These are phyloP conservation scores for Stegodyphus dumicola DNA, from an alignment of 1,140 invertebrate genomes.

Conservation along the genomic window DNA sequence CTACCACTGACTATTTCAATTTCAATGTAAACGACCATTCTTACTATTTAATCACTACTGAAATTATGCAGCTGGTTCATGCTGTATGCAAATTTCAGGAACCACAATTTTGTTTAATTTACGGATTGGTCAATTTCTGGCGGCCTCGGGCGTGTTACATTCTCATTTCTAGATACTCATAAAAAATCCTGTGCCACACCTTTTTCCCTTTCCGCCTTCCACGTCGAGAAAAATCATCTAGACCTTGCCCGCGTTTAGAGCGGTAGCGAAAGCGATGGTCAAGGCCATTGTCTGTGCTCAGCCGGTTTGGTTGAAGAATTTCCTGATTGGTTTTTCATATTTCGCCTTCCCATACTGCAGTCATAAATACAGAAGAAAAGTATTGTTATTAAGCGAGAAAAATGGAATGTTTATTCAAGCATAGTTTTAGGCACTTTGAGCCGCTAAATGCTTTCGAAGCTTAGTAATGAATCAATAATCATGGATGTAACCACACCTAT, in stretches of 20 bases:
- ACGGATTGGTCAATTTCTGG: background rate
- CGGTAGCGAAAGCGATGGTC: slow-evolving; percentile 21
- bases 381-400: too few species aligned
- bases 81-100: slow-evolving; percentile 22
- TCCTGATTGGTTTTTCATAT: background rate
- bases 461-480: too few species aligned
- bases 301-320: background rate
- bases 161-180: slow-evolving; percentile 1
- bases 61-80: background rate
- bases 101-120: slow-evolving; percentile 14
- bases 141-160: background rate
- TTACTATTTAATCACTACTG: background rate
- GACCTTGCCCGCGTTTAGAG: slow-evolving; percentile 1
- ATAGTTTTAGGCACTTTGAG: background rate
- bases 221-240: background rate
- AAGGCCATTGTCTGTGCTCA: slow-evolving; percentile 3
- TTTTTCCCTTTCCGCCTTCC: background rate
- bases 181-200: slow-evolving; percentile 11
- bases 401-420: too few species aligned
- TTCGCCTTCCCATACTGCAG: too few species aligned
- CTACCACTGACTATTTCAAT: too few species aligned
- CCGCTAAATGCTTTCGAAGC: too few species aligned
- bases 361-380: too few species aligned
- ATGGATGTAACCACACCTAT: too few species aligned
- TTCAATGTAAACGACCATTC: background rate